Evolutionary conservation across 1,140 invertebrate genomes (phyloP).

Genomic region (Oedothorax gibbosus): DNA sequence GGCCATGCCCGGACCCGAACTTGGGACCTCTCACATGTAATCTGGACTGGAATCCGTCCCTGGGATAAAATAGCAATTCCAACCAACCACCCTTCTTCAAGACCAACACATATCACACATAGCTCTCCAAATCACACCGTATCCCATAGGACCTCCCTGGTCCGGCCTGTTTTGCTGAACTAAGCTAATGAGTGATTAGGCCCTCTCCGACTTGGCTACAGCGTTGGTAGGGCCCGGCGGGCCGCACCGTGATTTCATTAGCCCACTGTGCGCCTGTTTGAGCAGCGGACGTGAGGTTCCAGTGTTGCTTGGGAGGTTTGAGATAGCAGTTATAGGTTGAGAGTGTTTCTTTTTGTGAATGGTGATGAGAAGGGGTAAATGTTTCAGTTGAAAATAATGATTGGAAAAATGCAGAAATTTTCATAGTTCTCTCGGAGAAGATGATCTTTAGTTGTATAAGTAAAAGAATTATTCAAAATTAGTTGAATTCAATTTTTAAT

Average conservation of each 20-base stretch:
- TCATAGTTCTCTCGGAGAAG: too few relatives aligned
- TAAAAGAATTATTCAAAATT: too few relatives aligned
- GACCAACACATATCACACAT: neutral
- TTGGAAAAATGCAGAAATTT: too few relatives aligned
- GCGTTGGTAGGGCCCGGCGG: neutral
- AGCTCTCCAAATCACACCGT: slow-evolving; percentile 49
- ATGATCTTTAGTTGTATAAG: too few relatives aligned
- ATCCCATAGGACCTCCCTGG: slow-evolving; percentile 33
- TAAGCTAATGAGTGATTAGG: slow-evolving; percentile 50
- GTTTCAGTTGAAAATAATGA: too few relatives aligned
- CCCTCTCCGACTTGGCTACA: slow-evolving; percentile 41
- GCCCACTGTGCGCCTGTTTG: slow-evolving; percentile 26
- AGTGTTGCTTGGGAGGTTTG: neutral
- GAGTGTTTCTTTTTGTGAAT: too few relatives aligned
- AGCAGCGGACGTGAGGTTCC: slow-evolving; percentile 35
- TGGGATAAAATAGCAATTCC: neutral
- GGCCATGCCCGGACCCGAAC: too few relatives aligned
- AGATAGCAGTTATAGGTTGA: too few relatives aligned
- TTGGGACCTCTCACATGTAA: too few relatives aligned
- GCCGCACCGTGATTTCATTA: slow-evolving; percentile 51
- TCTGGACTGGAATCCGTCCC: too few relatives aligned
- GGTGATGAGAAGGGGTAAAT: too few relatives aligned
- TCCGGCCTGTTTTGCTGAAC: slow-evolving; percentile 44
- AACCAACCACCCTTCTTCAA: neutral
- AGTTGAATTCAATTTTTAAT: too few relatives aligned